A percentile compares a stretch with the other conserved stretches of the same genome.
These are phyloP conservation scores for Drosophila anceps DNA, from an alignment of 2,888 invertebrate species.

Conservation along the genomic window DNA sequence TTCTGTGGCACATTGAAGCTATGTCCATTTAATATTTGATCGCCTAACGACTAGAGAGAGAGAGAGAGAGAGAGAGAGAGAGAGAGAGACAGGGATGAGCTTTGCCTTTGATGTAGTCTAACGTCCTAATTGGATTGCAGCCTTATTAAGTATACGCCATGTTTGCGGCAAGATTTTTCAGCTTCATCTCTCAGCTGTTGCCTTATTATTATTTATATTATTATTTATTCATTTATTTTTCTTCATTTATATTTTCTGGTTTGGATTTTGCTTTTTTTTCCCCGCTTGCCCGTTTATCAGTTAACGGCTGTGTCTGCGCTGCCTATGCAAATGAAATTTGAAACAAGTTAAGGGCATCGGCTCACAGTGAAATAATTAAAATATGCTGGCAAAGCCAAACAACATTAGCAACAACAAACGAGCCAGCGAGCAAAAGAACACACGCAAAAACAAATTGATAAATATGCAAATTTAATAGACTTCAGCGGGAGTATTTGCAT, in stretches of 20 bases:
- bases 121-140: constrained; percentile 73
- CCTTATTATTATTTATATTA: constrained; percentile 4
- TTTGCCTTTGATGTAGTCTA: constrained; percentile 66
- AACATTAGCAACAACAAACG: constrained; percentile 49
- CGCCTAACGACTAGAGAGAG: constrained; percentile 34
- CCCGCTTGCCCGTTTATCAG: constrained; percentile 4
- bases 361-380: constrained; percentile 67
- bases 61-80: not conserved
- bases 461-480: constrained; percentile 79
- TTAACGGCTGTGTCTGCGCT: not conserved
- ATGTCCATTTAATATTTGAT: constrained; percentile 72
- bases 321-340: constrained; percentile 66
- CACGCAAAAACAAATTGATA: constrained; percentile 74
- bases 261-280: not conserved
- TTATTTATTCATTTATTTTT: constrained; percentile 8
- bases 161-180: constrained; percentile 33
- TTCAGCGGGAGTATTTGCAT: constrained; percentile 67
- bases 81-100: not conserved
- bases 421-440: constrained; percentile 40
- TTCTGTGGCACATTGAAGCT: constrained; percentile 34
- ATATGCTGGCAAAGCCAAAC: constrained; percentile 70
- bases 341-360: constrained; percentile 62
- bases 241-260: not conserved
- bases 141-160: constrained; percentile 70
- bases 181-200: constrained; percentile 16